Conservation (phyloP, 2,888 invertebrate species). For the Julus scanicus region DNA sequence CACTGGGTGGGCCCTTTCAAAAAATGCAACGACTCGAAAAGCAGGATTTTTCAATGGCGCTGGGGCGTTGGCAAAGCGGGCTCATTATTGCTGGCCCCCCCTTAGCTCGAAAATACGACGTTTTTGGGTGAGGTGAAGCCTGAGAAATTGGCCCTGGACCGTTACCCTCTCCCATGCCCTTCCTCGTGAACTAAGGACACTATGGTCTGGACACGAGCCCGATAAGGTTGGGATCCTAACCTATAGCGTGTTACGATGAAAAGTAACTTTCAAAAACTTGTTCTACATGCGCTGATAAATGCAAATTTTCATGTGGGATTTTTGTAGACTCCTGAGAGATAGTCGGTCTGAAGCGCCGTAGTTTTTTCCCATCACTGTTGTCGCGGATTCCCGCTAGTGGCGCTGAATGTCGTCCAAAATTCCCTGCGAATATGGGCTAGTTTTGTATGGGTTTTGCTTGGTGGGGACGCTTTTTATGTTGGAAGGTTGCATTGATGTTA, state of each 20-base stretch:
- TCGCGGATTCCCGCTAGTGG: no score
- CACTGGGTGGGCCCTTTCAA: constrained; percentile 1
- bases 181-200: neutral
- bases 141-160: neutral
- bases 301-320: no score
- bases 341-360: no score
- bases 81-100: neutral
- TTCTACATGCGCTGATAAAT: neutral
- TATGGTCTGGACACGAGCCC: neutral
- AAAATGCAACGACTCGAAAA: neutral
- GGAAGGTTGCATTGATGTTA: no score
- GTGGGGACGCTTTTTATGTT: no score
- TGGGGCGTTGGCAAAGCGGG: neutral
- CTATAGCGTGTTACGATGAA: neutral
- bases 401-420: no score
- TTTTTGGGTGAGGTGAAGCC: neutral
- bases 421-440: no score
- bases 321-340: no score
- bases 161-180: neutral
- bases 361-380: no score
- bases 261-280: neutral
- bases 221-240: neutral
- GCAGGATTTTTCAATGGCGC: constrained; percentile 1
- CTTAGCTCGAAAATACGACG: neutral
- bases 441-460: no score